phyloP scores from a whole-genome alignment of 35 echinoderm and acorn worm species.

The Acanthaster planci region DNA sequence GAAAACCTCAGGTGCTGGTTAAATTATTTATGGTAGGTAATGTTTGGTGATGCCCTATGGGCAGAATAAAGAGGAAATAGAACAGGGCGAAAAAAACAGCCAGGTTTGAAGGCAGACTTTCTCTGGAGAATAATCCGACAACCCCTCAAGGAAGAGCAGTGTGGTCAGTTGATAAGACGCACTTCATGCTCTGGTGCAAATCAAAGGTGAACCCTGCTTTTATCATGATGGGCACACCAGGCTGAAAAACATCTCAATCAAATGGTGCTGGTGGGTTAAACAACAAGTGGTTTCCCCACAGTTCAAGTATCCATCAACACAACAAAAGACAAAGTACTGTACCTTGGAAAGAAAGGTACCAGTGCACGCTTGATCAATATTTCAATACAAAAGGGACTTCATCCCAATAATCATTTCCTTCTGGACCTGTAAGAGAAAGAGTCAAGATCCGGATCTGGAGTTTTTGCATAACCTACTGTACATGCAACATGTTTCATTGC shows the following conservation, averaged over 20 bases:
- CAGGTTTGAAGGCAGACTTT: background rate
- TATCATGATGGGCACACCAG: background rate
- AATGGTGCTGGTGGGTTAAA: background rate
- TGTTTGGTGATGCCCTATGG: background rate
- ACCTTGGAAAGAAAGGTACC: too few species aligned
- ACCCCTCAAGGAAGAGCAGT: slow-evolving; percentile 17
- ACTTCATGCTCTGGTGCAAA: background rate
- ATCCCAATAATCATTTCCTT: too few species aligned
- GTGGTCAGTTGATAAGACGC: background rate
- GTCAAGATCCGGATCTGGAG: too few species aligned
- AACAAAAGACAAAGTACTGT: too few species aligned
- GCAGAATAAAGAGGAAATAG: background rate
- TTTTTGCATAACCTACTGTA: too few species aligned
- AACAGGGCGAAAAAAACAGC: background rate
- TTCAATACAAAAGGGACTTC: too few species aligned
- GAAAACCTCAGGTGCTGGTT: background rate
- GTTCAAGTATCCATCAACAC: background rate
- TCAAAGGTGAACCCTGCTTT: background rate
- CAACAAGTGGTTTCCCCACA: background rate
- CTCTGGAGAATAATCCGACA: slow-evolving; percentile 2
- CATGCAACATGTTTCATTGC: too few species aligned
- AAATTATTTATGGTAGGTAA: background rate
- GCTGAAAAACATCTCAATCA: background rate
- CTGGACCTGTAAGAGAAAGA: too few species aligned
- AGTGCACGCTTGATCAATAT: too few species aligned